Evolutionary conservation across 2,888 invertebrate genomes (phyloP).

Genomic region (Suillia variegata): DNA sequence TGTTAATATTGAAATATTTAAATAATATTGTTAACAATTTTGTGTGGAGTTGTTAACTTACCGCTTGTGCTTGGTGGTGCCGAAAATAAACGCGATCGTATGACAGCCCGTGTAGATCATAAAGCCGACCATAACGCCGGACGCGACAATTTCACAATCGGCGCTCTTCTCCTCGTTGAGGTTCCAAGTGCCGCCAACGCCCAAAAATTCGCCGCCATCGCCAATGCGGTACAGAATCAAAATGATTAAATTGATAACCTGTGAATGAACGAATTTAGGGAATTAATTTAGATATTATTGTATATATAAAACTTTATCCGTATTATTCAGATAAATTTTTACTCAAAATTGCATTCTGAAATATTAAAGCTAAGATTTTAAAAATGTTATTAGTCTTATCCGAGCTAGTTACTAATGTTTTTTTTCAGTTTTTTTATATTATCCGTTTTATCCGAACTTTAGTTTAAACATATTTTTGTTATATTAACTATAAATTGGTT

Average conservation of each 20-base stretch:
- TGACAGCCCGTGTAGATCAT: constrained; percentile 82
- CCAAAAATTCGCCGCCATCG: constrained; percentile 81
- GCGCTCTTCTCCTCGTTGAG: constrained; percentile 86
- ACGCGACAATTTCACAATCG: constrained; percentile 86
- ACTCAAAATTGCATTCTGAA: background rate
- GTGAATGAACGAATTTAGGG: too few species aligned
- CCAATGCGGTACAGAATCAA: constrained; percentile 82
- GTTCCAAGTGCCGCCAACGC: constrained; percentile 90
- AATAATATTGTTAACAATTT: background rate
- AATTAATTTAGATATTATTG: too few species aligned
- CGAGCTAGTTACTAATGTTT: too few species aligned
- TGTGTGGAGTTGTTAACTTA: constrained; percentile 46
- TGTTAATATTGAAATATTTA: background rate
- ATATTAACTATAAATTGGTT: background rate
- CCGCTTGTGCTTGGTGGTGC: constrained; percentile 78
- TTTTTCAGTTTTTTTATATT: background rate
- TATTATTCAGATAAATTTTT: background rate
- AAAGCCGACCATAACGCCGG: constrained; percentile 85
- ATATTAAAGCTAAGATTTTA: background rate
- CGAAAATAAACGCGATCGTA: constrained; percentile 76
- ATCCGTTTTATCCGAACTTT: background rate
- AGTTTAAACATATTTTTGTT: background rate
- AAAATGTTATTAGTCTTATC: background rate
- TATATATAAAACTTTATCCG: background rate
- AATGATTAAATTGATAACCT: constrained; percentile 83